phyloP scores from a whole-genome alignment of 2,888 invertebrate genomes.

The Pollenia angustigena region DNA sequence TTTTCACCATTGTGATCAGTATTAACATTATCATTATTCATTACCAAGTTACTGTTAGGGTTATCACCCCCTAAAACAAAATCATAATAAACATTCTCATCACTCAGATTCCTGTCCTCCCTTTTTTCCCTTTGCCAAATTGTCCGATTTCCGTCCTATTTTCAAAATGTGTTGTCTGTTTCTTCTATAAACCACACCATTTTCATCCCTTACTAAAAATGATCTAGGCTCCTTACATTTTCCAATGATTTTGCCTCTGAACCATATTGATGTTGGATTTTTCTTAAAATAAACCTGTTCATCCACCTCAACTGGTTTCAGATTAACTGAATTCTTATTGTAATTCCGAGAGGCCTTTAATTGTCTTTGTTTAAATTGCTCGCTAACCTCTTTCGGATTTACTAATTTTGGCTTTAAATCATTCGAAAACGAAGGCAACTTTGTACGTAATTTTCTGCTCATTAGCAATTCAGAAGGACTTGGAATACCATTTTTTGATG shows the following conservation, averaged over 20 bases:
- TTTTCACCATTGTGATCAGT: background rate
- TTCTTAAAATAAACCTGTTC: constrained; percentile 17
- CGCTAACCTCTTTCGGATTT: background rate
- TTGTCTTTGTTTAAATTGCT: background rate
- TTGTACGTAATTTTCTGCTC: constrained; percentile 62
- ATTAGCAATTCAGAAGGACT: constrained; percentile 66
- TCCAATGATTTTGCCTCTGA: constrained; percentile 22
- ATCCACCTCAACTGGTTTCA: constrained; percentile 13
- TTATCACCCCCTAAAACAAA: background rate
- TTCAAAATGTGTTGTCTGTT: constrained; percentile 44
- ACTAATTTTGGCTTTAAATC: constrained; percentile 22
- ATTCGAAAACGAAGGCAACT: constrained; percentile 3
- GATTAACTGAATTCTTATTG: background rate
- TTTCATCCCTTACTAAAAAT: constrained; percentile 45
- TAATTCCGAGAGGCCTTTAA: no score
- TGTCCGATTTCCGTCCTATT: background rate
- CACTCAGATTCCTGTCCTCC: background rate
- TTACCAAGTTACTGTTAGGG: background rate
- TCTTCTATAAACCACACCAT: constrained; percentile 33
- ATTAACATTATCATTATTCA: constrained; percentile 3
- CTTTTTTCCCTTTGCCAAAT: background rate
- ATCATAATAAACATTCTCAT: constrained; percentile 26
- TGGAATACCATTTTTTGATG: constrained; percentile 24
- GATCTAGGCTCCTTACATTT: constrained; percentile 37
- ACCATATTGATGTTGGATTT: constrained; percentile 31